Conservation (phyloP, 2,888 invertebrate genomes). For the Agapostemon virescens region DNA sequence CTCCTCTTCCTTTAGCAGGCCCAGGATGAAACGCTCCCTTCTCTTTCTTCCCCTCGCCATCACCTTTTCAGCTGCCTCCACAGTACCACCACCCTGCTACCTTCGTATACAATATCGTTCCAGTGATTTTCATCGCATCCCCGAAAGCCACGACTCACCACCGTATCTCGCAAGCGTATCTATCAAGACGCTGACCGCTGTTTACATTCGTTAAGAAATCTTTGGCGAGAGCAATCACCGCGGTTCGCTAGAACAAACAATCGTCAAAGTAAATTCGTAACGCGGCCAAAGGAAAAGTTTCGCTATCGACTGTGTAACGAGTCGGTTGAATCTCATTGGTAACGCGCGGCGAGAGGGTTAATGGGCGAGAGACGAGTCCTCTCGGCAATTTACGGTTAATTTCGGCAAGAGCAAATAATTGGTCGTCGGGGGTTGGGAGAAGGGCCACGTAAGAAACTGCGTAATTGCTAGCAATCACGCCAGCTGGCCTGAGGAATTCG, state of each 20-base stretch:
- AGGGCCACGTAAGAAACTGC: slow-evolving; percentile 66
- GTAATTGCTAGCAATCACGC: slow-evolving; percentile 76
- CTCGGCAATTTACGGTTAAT: slow-evolving; percentile 76
- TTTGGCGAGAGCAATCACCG: neutral
- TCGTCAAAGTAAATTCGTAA: slow-evolving; percentile 2
- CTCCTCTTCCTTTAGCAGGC: too few species aligned
- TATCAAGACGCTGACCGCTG: neutral
- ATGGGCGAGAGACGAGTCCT: slow-evolving; percentile 45
- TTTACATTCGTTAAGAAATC: neutral
- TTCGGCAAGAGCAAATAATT: slow-evolving; percentile 78
- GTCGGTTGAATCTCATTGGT: neutral
- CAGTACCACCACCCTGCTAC: too few species aligned
- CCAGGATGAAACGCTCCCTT: too few species aligned
- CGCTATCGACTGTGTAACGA: neutral
- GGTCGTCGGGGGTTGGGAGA: slow-evolving; percentile 61
- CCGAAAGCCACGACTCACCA: too few species aligned
- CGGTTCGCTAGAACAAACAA: neutral
- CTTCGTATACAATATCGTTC: too few species aligned
- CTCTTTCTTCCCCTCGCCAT: too few species aligned
- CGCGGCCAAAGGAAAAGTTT: neutral
- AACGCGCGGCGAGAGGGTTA: neutral
- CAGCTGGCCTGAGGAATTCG: slow-evolving; percentile 65
- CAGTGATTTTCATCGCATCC: too few species aligned
- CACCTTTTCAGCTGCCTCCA: too few species aligned
- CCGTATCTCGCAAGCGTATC: too few species aligned